These are phyloP conservation scores for Yponomeuta malinellus DNA, from an alignment of 2,888 invertebrate genomes.

Conservation along the genomic window DNA sequence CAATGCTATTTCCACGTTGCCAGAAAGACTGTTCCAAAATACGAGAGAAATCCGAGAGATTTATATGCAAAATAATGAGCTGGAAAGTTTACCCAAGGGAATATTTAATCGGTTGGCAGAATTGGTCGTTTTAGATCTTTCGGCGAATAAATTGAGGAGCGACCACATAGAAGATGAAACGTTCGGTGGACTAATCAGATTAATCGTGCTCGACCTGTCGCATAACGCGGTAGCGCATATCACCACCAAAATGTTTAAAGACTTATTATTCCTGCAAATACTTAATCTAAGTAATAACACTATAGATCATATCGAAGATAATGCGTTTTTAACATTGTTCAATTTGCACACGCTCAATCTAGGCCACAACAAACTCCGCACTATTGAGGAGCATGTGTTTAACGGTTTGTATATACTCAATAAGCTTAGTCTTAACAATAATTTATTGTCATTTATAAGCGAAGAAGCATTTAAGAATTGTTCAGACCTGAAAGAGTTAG, in stretches of 20 bases:
- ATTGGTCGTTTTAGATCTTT: slow-evolving; percentile 89
- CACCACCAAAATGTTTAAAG: slow-evolving; percentile 88
- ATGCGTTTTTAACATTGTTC: slow-evolving; percentile 90
- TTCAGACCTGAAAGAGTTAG: slow-evolving; percentile 90
- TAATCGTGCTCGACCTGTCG: slow-evolving; percentile 90
- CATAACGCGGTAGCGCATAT: slow-evolving; percentile 88
- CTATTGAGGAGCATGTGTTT: slow-evolving; percentile 86
- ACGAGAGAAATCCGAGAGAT: slow-evolving; percentile 88
- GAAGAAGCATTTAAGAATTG: slow-evolving; percentile 90
- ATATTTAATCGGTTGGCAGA: slow-evolving; percentile 90
- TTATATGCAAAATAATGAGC: slow-evolving; percentile 89
- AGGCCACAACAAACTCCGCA: slow-evolving; percentile 88
- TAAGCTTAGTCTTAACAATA: slow-evolving; percentile 89
- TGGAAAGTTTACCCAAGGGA: slow-evolving; percentile 88
- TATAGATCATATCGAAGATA: slow-evolving; percentile 88
- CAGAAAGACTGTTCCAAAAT: slow-evolving; percentile 87
- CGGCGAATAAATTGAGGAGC: slow-evolving; percentile 89
- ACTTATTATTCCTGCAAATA: slow-evolving; percentile 90
- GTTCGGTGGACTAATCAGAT: slow-evolving; percentile 88
- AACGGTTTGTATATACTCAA: slow-evolving; percentile 89
- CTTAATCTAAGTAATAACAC: slow-evolving; percentile 90
- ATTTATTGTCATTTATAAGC: slow-evolving; percentile 85
- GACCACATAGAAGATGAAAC: slow-evolving; percentile 91
- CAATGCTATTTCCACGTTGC: slow-evolving; percentile 88
- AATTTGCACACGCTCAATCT: slow-evolving; percentile 92